Conservation (phyloP, 2,797 vertebrate genomes). For the Jordanella pulchra region DNA sequence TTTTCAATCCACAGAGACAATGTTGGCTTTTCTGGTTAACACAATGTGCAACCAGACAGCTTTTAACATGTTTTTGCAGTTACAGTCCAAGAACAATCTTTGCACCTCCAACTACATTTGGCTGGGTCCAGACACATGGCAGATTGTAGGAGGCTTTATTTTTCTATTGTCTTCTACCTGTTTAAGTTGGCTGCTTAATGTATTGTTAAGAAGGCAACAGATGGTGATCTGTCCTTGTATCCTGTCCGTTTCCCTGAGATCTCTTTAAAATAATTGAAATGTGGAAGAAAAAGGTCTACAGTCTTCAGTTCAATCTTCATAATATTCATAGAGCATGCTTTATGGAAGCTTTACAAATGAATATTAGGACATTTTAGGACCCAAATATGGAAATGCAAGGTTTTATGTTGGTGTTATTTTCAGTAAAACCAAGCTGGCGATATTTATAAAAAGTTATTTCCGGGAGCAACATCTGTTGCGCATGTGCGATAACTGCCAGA, state of each 20-base stretch:
- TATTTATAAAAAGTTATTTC: background rate
- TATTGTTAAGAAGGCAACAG: conserved; percentile 2
- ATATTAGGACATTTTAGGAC: background rate
- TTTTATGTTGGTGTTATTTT: background rate
- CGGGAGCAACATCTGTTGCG: no score
- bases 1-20: conserved; percentile 55
- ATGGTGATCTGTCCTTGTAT: background rate
- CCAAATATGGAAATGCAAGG: background rate
- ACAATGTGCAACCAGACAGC: conserved; percentile 30
- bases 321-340: background rate
- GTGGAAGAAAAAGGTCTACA: background rate
- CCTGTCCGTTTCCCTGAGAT: background rate
- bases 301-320: background rate
- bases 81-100: conserved; percentile 36
- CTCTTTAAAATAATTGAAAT: background rate
- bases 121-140: conserved; percentile 45
- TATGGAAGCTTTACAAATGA: background rate
- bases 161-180: conserved; percentile 2
- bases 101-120: conserved; percentile 57
- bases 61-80: conserved; percentile 49
- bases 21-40: conserved; percentile 52
- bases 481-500: no score
- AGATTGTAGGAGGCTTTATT: conserved; percentile 42
- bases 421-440: background rate
- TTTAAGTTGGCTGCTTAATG: background rate